Conservation (phyloP, 2,888 invertebrate genomes). For the Stegophylla sp. region DNA sequence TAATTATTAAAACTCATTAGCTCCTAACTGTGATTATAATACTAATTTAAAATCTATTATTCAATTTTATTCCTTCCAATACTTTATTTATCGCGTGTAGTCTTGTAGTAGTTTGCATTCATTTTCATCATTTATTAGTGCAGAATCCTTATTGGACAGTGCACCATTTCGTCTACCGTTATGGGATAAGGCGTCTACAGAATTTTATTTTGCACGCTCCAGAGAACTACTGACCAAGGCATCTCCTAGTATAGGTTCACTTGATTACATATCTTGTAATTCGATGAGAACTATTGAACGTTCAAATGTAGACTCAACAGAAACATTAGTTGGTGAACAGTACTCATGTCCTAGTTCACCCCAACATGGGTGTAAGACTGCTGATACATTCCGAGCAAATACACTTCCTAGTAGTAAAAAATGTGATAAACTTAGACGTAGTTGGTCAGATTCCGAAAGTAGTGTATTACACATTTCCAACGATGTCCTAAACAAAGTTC, state of each 20-base stretch:
- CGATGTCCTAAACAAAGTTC: constrained; percentile 50
- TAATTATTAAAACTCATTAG: constrained; percentile 64
- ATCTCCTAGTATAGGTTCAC: constrained; percentile 61
- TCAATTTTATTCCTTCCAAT: constrained; percentile 28
- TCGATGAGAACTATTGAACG: constrained; percentile 44
- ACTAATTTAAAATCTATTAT: constrained; percentile 28
- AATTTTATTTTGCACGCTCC: constrained; percentile 77
- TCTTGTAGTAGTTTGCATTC: constrained; percentile 66
- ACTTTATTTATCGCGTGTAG: constrained; percentile 62
- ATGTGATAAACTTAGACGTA: constrained; percentile 43
- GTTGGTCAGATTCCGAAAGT: constrained; percentile 54
- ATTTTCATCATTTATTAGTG: constrained; percentile 66
- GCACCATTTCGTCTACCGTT: constrained; percentile 70
- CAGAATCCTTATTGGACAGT: constrained; percentile 66
- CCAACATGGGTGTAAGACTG: constrained; percentile 13
- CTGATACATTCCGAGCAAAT: constrained; percentile 31
- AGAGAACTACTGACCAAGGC: constrained; percentile 71
- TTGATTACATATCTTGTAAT: constrained; percentile 50
- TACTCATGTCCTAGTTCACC: constrained; percentile 53
- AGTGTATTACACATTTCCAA: constrained; percentile 8
- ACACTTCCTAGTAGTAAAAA: constrained; percentile 53
- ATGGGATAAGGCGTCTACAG: constrained; percentile 77
- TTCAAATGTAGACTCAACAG: constrained; percentile 48
- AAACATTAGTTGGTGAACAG: constrained; percentile 54
- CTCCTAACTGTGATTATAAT: constrained; percentile 10